Percentiles rank a stretch among this genome's conserved stretches.
Evolutionary conservation across 1,140 invertebrate genomes (phyloP).

Genomic region (Babylonia areolata): DNA sequence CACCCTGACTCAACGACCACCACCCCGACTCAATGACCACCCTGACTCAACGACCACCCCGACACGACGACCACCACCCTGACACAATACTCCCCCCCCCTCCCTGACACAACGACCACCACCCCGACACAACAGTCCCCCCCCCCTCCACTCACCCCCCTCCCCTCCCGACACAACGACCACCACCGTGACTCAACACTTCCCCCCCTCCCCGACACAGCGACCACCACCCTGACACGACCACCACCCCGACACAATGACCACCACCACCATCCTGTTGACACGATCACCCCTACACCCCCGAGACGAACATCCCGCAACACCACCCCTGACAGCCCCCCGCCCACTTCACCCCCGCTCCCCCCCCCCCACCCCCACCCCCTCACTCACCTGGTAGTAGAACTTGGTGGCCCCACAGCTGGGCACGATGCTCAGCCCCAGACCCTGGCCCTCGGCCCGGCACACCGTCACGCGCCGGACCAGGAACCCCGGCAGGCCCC

Average conservation of each 20-base stretch:
- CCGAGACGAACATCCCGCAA: not conserved
- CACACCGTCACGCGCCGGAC: slow-evolving; percentile 52
- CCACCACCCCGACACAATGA: too few species aligned
- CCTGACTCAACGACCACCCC: too few species aligned
- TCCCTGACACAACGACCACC: too few species aligned
- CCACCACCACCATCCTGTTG: too few species aligned
- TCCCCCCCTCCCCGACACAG: not conserved
- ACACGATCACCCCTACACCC: not conserved
- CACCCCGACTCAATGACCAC: too few species aligned
- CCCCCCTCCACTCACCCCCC: too few species aligned
- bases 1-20: not conserved
- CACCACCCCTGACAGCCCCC: not conserved
- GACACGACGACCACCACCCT: not conserved
- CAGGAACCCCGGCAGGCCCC: slow-evolving; percentile 51
- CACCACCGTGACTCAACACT: too few species aligned
- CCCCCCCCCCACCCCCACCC: too few species aligned
- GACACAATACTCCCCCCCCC: not conserved
- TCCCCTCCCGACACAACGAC: too few species aligned
- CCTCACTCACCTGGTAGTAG: slow-evolving; percentile 68
- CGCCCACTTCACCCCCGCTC: not conserved
- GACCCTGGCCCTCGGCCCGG: slow-evolving; percentile 57
- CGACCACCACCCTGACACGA: too few species aligned
- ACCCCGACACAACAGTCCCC: too few species aligned
- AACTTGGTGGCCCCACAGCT: slow-evolving; percentile 71
- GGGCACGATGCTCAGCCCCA: slow-evolving; percentile 71